Conservation (phyloP, 2,797 vertebrate genomes). For the Pyrocephalus nanus region DNA sequence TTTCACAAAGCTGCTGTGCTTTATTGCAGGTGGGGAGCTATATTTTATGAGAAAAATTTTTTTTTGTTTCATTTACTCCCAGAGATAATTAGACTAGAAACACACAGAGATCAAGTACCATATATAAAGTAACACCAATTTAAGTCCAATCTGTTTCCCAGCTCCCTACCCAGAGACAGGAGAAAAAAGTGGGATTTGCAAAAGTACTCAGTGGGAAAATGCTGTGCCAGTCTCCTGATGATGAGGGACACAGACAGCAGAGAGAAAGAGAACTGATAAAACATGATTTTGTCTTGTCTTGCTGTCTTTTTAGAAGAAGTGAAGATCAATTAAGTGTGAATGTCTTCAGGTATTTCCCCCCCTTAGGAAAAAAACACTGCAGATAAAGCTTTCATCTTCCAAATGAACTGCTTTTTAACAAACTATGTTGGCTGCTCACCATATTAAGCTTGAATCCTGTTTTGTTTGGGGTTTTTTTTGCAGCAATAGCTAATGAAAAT, state of each 20-base stretch:
- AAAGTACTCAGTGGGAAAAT: not conserved
- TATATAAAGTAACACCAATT: not conserved
- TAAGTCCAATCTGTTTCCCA: not conserved
- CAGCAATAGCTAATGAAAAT: not conserved
- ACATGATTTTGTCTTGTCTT: not conserved
- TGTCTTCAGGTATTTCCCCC: not conserved
- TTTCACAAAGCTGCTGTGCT: not conserved
- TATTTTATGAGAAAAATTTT: not conserved
- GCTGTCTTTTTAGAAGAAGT: not conserved
- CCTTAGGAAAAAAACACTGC: not conserved
- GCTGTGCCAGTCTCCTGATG: accelerated
- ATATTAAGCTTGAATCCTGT: not conserved
- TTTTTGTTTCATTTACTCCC: not conserved
- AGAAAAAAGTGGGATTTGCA: not conserved
- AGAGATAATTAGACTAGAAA: not conserved
- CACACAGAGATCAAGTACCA: not conserved
- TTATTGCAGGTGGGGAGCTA: not conserved
- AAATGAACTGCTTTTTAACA: not conserved
- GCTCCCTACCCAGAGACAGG: not conserved
- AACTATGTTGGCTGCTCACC: not conserved
- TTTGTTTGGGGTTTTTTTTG: not conserved
- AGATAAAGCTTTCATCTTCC: not conserved
- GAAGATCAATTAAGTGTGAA: not conserved
- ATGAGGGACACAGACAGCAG: not conserved
- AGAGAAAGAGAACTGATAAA: not conserved